Base-by-base conservation (phyloP, 2,888 invertebrate genomes). In the Stenolophus ochropezus region DNA sequence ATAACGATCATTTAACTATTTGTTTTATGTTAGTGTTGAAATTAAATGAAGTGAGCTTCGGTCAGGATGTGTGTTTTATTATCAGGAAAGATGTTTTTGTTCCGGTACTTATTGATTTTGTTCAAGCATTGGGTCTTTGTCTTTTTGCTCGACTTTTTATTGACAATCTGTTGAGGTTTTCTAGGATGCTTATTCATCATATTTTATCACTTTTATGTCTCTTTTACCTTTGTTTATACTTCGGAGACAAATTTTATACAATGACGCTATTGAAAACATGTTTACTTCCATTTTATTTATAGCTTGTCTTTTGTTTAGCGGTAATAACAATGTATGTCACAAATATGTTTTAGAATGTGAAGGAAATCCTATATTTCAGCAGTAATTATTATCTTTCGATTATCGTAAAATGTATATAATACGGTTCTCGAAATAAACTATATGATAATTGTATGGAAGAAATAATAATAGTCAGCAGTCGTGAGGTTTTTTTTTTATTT, bases 51-150 rank as follows among this genome's bases (percentile, higher is more conserved):
- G 1, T 53, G 53, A 6, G 4, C 18, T 21, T 8, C 16, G 18
- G 53, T 53, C 20, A 53, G 21, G 8, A 53, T 42, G 33, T 11
- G 33, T n/a, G n/a, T n/a, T n/a, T 2, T 47, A 47, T 47, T 47
- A 4, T 8, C 8, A 53, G 18, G 8, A 16, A 53, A 53, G 53
- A 53, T 53, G 61, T 61, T 61, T 61, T 61, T 61, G 61, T 23
- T 61, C 1, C 11, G 14, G 61, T n/a, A 61, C 61, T 23, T 61
- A 27, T 61, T 27, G 61, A 61, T 61, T 61, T 61, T 61, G 25
- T 61, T 61, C 8, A 25, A 61, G 61, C 20, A 23, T 61, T 6
- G 14, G 3, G 61, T n/a, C 25, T 61, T 53, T 53, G 53, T 53
- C 20, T 53, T 53, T n/a, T 53, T 53, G 18, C 20, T 18, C 8